Base-by-base conservation (phyloP, 1,140 invertebrate species). In the Orchestia grillus region DNA sequence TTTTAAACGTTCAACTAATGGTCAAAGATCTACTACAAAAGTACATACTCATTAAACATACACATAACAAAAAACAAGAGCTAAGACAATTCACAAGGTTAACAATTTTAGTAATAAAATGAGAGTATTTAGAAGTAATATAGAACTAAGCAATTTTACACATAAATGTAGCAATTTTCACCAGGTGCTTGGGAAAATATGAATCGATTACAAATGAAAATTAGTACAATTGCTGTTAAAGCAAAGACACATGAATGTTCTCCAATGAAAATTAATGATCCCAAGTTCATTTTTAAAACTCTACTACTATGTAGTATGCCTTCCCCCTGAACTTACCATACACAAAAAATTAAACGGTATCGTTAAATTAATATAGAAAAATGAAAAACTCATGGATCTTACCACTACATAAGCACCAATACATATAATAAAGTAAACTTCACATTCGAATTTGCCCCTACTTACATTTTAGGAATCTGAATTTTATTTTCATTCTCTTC, bases 381-480 rank as follows among this genome's bases (percentile, higher is more conserved):
- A 53, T 23, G 15, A 77, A 77, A 36, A 15, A 36, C 28, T 36
- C 62, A 77, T 77, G 15, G 11, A 77, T 77, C 36, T 77, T 77
- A n/a, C n/a, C 36, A 77, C 36, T 36, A 77, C 11, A 28, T 23
- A 77, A 8, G 36, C 11, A 77, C 62, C 36, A 77, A 77, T 28
- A 3, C 62, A 8, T 36, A 77, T 77, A 36, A 19, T n/a, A 53
- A 53, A 53, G 47, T 53, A 53, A 53, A 19, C 19, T 53, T 77
- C 62, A 3, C 28, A 3, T 77, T 77, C 62, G 28, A 77, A 77
- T 77, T n/a, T 15, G 47, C 41, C 41, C 3, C 3, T 94, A 45
- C 92, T 94, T 40, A 94, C 92, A 94, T 94, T 94, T 94, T 94
- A 94, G 92, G 92, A 47, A 94, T 94, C 47, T 94, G 92, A 1